Percentiles rank a stretch among this genome's conserved stretches.
These are phyloP conservation scores for Sylvietta virens DNA, from an alignment of 2,113 vertebrate genomes.

Conservation along the genomic window DNA sequence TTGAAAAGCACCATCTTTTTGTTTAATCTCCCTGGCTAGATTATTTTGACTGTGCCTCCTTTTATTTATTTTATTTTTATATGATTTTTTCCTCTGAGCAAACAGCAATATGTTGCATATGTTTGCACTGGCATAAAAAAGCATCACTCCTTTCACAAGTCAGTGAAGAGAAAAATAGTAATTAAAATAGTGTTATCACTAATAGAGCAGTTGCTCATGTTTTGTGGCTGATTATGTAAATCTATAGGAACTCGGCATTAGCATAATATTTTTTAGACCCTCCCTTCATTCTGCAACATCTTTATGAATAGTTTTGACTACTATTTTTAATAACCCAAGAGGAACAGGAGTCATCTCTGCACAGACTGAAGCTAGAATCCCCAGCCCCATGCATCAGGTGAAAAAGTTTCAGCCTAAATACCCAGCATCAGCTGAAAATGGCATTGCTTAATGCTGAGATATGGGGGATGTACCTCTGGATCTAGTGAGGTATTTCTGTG, in stretches of 20 bases:
- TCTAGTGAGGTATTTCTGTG: background rate
- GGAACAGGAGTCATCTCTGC: background rate
- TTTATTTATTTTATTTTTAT: background rate
- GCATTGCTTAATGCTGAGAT: background rate
- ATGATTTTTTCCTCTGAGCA: background rate
- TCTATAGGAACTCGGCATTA: background rate
- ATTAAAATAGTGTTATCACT: constrained; percentile 45
- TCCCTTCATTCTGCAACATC: background rate
- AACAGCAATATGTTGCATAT: background rate
- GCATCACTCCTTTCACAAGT: background rate
- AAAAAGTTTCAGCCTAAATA: background rate
- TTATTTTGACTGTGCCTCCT: background rate
- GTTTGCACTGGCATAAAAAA: constrained; percentile 3
- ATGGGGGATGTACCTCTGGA: fast-evolving
- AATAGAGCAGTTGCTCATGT: background rate
- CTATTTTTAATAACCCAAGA: background rate
- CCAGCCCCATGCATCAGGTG: background rate
- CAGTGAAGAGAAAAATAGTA: constrained; percentile 19
- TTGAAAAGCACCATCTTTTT: background rate
- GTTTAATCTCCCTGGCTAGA: background rate
- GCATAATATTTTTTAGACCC: background rate
- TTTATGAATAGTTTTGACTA: background rate
- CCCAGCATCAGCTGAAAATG: background rate
- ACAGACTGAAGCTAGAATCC: background rate
- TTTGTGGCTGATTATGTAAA: constrained; percentile 21